Percentiles rank a stretch among this genome's conserved stretches.
These are phyloP conservation scores for Orchestia grillus DNA, from an alignment of 1,140 invertebrate genomes.

Conservation along the genomic window DNA sequence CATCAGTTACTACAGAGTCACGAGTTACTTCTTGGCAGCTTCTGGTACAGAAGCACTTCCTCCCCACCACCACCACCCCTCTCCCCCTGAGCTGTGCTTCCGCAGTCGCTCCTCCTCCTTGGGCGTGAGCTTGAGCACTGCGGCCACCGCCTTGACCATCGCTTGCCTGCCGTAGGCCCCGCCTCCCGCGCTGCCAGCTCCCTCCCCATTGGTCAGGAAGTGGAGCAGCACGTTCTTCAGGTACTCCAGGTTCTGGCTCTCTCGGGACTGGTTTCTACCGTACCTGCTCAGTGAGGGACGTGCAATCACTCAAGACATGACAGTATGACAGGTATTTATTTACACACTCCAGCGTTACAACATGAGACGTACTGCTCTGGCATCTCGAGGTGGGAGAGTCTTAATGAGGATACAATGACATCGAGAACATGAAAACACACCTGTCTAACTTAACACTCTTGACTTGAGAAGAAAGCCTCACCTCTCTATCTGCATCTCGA, in stretches of 20 bases:
- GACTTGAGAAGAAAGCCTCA: conserved; percentile 64
- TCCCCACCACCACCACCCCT: conserved; percentile 69
- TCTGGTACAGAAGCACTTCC: neutral
- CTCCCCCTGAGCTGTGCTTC: conserved; percentile 61
- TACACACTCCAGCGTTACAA: neutral
- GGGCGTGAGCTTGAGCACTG: conserved; percentile 84
- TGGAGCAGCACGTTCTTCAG: conserved; percentile 90
- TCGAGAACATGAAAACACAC: too few relatives aligned
- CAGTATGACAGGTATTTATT: neutral
- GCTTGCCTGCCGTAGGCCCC: conserved; percentile 78
- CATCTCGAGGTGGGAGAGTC: conserved; percentile 74
- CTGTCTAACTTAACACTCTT: too few relatives aligned
- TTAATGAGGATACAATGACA: too few relatives aligned
- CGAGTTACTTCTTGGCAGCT: neutral
- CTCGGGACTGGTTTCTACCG: conserved; percentile 78
- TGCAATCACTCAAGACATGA: too few relatives aligned
- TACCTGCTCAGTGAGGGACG: conserved; percentile 50
- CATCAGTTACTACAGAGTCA: neutral
- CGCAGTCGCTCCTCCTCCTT: conserved; percentile 77
- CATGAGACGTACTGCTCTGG: conserved; percentile 70
- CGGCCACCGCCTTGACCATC: conserved; percentile 90
- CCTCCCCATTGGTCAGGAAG: conserved; percentile 76
- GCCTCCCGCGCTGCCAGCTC: neutral
- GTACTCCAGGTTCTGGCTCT: conserved; percentile 90
- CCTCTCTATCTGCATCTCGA: conserved; percentile 74